These are phyloP conservation scores for Trilocha varians DNA, from an alignment of 2,888 invertebrate species.

Conservation along the genomic window DNA sequence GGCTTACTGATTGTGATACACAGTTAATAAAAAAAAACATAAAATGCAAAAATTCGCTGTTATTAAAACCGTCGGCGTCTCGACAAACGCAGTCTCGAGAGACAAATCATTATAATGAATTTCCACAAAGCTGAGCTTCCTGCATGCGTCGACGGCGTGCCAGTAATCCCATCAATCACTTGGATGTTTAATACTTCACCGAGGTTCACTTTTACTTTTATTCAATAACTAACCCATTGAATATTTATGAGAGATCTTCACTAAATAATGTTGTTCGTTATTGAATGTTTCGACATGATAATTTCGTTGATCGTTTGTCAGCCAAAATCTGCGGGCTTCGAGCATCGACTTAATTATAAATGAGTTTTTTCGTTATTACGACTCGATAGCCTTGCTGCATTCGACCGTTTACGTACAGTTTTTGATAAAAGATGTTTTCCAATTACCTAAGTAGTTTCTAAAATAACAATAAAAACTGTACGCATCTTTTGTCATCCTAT, in stretches of 20 bases:
- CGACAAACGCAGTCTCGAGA: slow-evolving; percentile 16
- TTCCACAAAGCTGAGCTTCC: slow-evolving; percentile 36
- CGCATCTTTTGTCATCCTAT: no score
- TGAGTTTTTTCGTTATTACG: slow-evolving; percentile 32
- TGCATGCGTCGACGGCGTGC: slow-evolving; percentile 20
- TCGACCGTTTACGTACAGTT: background rate
- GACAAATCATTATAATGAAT: slow-evolving; percentile 34
- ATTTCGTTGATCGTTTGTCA: slow-evolving; percentile 39
- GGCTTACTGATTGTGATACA: slow-evolving; percentile 61
- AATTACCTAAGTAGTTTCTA: no score
- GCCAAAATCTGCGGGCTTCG: slow-evolving; percentile 27
- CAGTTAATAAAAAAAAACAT: slow-evolving; percentile 55
- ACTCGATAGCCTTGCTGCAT: slow-evolving; percentile 31
- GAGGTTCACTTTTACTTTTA: slow-evolving; percentile 66
- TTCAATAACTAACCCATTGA: slow-evolving; percentile 52
- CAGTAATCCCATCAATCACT: slow-evolving; percentile 41
- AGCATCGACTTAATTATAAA: slow-evolving; percentile 35
- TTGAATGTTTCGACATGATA: slow-evolving; percentile 42
- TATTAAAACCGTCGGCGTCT: slow-evolving; percentile 39
- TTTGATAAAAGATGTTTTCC: background rate
- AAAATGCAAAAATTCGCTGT: slow-evolving; percentile 49
- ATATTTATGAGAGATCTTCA: slow-evolving; percentile 46
- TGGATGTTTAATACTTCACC: slow-evolving; percentile 32
- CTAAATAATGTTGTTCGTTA: slow-evolving; percentile 43
- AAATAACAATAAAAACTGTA: no score